Conservation (phyloP, 2,888 invertebrate genomes). For the Cepaea hortensis region DNA sequence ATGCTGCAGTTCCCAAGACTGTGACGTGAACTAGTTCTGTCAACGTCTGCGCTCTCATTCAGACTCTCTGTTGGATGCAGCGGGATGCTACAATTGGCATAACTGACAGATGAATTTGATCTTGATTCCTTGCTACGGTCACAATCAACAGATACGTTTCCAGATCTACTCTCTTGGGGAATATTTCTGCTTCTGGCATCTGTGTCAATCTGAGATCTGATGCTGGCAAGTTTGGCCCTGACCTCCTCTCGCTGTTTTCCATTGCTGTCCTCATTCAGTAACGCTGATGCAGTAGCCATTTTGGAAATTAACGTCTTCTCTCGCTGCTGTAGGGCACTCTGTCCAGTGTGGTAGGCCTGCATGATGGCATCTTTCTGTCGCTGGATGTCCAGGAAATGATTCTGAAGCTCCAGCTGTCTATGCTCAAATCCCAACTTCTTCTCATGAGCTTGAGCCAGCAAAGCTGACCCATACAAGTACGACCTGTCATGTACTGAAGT, state of each 20-base stretch:
- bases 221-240: conserved; percentile 26
- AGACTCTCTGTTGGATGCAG: background rate
- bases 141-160: too few species aligned
- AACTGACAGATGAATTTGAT: background rate
- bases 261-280: background rate
- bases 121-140: background rate
- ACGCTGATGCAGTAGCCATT: conserved; percentile 34
- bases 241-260: conserved; percentile 3
- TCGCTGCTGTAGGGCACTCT: conserved; percentile 51
- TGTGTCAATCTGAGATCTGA: background rate
- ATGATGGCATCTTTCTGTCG: conserved; percentile 66
- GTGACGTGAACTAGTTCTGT: conserved; percentile 2
- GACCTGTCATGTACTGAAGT: conserved; percentile 21
- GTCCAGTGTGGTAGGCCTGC: conserved; percentile 58
- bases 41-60: conserved; percentile 12
- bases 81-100: background rate
- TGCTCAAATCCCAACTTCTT: conserved; percentile 55
- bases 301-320: conserved; percentile 43
- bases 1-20: conserved; percentile 35
- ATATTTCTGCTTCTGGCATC: background rate
- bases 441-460: conserved; percentile 56
- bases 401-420: conserved; percentile 59
- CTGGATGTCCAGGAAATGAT: conserved; percentile 66
- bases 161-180: background rate
- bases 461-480: conserved; percentile 54